phyloP scores from a whole-genome alignment of 2,797 vertebrate species.

The Mus spretus region DNA sequence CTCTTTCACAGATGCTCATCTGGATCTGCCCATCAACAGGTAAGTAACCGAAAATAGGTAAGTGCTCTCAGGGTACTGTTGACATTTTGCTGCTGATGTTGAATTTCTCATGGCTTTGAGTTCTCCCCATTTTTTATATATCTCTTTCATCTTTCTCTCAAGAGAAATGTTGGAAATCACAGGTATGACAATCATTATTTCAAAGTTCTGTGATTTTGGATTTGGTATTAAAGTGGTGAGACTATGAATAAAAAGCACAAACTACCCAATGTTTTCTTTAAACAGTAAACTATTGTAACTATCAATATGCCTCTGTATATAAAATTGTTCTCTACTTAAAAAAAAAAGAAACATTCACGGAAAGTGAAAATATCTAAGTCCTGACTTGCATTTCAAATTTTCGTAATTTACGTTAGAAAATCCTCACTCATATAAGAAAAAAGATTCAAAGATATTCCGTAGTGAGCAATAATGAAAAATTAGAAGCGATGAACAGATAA shows the following conservation, averaged over 20 bases:
- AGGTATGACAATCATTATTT: conserved; percentile 32
- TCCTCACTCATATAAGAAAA: not conserved
- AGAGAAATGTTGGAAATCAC: conserved; percentile 24
- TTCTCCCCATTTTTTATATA: conserved; percentile 18
- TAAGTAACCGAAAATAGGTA: conserved; percentile 35
- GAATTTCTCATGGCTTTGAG: conserved; percentile 40
- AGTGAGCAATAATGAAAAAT: conserved; percentile 2
- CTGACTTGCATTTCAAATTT: not conserved
- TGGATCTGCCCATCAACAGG: conserved; percentile 65
- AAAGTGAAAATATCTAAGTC: conserved; percentile 4
- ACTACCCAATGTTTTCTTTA: not conserved
- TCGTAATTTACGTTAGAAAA: not conserved
- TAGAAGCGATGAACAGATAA: not conserved
- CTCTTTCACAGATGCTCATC: conserved; percentile 69
- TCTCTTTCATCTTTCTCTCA: not conserved
- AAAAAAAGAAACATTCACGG: not conserved
- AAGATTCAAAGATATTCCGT: not conserved
- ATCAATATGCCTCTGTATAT: not conserved
- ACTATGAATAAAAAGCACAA: not conserved
- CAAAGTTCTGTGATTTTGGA: not conserved
- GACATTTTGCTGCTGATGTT: conserved; percentile 51
- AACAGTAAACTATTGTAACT: not conserved
- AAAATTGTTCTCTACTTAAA: not conserved
- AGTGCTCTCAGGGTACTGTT: conserved; percentile 66
- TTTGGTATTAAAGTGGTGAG: conserved; percentile 35